These are phyloP conservation scores for Helleia helle DNA, from an alignment of 2,888 invertebrate genomes.

Conservation along the genomic window DNA sequence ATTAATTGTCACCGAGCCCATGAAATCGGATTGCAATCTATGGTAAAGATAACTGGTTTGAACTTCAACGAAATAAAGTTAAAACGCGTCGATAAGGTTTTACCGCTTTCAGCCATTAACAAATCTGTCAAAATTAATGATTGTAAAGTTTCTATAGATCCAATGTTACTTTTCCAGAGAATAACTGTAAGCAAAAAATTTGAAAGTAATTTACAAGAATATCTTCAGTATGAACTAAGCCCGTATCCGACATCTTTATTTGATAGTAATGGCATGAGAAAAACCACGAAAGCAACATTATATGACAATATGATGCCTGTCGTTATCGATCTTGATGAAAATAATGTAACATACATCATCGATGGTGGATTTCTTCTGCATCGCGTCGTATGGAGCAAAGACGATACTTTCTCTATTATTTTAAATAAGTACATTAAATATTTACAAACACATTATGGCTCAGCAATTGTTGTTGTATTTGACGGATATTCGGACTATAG, in stretches of 20 bases:
- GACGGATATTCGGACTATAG: no score
- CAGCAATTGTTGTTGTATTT: no score
- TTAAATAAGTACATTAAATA: no score
- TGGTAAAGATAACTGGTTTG: constrained; percentile 16
- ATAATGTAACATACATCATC: constrained; percentile 17
- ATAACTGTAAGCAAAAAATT: constrained; percentile 21
- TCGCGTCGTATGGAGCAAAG: constrained; percentile 28
- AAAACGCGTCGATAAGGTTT: constrained; percentile 26
- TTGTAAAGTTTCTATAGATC: constrained; percentile 22
- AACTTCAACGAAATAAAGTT: constrained; percentile 26
- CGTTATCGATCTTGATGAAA: constrained; percentile 19
- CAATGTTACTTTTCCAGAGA: constrained; percentile 23
- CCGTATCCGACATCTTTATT: constrained; percentile 25
- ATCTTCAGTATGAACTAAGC: constrained; percentile 23
- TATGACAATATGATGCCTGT: constrained; percentile 23
- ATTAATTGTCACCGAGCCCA: constrained; percentile 27
- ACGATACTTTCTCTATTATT: no score
- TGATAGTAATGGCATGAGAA: constrained; percentile 24
- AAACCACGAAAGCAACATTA: constrained; percentile 25
- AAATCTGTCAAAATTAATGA: constrained; percentile 20
- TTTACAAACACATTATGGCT: no score
- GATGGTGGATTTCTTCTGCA: constrained; percentile 31
- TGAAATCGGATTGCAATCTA: constrained; percentile 21
- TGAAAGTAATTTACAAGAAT: constrained; percentile 23
- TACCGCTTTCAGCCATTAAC: constrained; percentile 16